A percentile compares a stretch with the other conserved stretches of the same genome.
These are phyloP conservation scores for Mixornis gularis DNA, from an alignment of 2,113 vertebrate species.

Conservation along the genomic window DNA sequence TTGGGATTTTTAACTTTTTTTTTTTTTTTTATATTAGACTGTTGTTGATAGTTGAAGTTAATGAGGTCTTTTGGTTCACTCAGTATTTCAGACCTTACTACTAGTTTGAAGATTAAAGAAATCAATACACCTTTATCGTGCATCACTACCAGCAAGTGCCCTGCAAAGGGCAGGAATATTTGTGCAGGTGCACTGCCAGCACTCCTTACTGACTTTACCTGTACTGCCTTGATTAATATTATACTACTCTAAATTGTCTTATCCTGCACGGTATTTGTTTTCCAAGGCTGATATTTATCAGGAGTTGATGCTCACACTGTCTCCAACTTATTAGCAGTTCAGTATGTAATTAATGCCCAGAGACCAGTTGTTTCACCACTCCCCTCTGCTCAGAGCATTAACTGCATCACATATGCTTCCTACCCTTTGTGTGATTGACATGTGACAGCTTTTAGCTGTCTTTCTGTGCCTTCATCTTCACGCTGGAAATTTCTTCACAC, in stretches of 20 bases:
- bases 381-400: conserved; percentile 4
- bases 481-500: neutral
- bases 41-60: conserved; percentile 57
- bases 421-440: conserved; percentile 52
- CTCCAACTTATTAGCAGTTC: conserved; percentile 35
- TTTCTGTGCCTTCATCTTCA: neutral
- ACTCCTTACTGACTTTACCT: neutral
- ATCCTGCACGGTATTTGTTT: conserved; percentile 14
- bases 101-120: conserved; percentile 48
- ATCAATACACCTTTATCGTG: conserved; percentile 56
- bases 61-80: conserved; percentile 61
- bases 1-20: conserved; percentile 46
- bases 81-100: conserved; percentile 41
- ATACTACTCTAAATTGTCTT: conserved; percentile 12
- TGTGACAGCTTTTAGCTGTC: conserved; percentile 43
- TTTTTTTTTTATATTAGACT: conserved; percentile 13
- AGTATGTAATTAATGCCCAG: conserved; percentile 42
- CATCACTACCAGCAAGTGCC: conserved; percentile 29
- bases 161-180: conserved; percentile 34
- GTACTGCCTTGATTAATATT: conserved; percentile 35
- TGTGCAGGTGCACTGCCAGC: conserved; percentile 42
- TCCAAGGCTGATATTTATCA: neutral
- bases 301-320: neutral
- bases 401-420: conserved; percentile 29
- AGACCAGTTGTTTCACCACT: conserved; percentile 3